These are phyloP conservation scores for Clepsis dumicolana DNA, from an alignment of 2,888 invertebrate species.

Conservation along the genomic window DNA sequence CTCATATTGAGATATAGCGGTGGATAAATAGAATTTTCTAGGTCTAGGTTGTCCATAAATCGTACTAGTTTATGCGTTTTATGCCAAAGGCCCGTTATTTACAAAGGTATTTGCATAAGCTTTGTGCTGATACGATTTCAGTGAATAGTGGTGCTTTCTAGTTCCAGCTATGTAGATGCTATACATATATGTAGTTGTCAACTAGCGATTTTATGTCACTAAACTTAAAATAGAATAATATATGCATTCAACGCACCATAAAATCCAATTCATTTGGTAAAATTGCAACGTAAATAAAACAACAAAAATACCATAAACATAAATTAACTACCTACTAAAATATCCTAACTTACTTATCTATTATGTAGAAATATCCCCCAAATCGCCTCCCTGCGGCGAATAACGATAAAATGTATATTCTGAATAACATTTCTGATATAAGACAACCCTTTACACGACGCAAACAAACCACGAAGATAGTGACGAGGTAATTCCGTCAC, in stretches of 20 bases:
- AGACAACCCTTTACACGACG: constrained; percentile 15
- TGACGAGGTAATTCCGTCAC: constrained; percentile 31
- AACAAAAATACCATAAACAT: no score
- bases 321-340: no score
- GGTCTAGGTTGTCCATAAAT: constrained; percentile 43
- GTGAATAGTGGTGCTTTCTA: background rate
- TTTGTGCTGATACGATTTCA: constrained; percentile 9
- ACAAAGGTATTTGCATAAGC: constrained; percentile 17
- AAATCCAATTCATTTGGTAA: no score
- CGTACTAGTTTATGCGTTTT: constrained; percentile 33
- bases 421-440: constrained; percentile 10
- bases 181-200: background rate
- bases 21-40: constrained; percentile 29
- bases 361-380: no score
- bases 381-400: no score
- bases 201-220: background rate
- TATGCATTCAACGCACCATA: no score
- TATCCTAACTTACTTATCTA: no score
- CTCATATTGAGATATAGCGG: constrained; percentile 33
- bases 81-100: constrained; percentile 27
- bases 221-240: no score
- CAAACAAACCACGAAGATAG: constrained; percentile 8
- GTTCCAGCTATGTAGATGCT: background rate
- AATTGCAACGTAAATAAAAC: no score
- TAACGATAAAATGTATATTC: background rate